Evolutionary conservation across 2,888 invertebrate genomes (phyloP), one percentile per base, ranked within the genome.

Genomic region (Andrena trimmerana): DNA sequence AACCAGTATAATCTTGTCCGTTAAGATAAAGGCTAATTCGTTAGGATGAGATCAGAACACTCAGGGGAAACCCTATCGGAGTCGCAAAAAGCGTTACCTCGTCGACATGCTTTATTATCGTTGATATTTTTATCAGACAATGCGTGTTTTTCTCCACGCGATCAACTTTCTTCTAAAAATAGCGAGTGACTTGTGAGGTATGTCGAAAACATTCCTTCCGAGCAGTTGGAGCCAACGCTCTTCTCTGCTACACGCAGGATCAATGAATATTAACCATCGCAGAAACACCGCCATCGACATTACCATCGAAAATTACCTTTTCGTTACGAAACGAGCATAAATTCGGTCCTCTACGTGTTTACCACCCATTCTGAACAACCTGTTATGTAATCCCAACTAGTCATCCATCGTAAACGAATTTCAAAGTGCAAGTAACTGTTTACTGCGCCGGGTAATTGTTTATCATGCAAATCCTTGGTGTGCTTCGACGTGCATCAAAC

Each of bases 31-130:
- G 65, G 74, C 78, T 83, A 83, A 83, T 65, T 83, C 83, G 76
- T 10, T 42, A 50, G 60, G 78, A 84, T 83, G 83, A 83, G 78
- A 76, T 83, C 78, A 79, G 72, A 29, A 29, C 36, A 24, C 60
- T 48, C 13, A 60, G 20, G 50, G 74, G 24, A 67, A 63, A 68
- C 63, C 20, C 16, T 54, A 24, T 54, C 33, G 59, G 65, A 59
- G 20, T 1, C 16, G 16, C 33, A 52, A 62, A 67, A 70, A 33
- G 16, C 52, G 13, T 5, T n/a, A 13, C 57, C 33, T 57, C 36
- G 33, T 33, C n/a, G 27, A 5, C 7, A n/a, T 29, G 7, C 20
- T 72, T 24, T 48, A 6, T 67, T 20, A 16, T 6, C 33, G 3
- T 16, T 8, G 24, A 10, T 33, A 20, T 20, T 10, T 57, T 78